Conservation (phyloP, 2,888 invertebrate genomes). For the Erebia epiphron region DNA sequence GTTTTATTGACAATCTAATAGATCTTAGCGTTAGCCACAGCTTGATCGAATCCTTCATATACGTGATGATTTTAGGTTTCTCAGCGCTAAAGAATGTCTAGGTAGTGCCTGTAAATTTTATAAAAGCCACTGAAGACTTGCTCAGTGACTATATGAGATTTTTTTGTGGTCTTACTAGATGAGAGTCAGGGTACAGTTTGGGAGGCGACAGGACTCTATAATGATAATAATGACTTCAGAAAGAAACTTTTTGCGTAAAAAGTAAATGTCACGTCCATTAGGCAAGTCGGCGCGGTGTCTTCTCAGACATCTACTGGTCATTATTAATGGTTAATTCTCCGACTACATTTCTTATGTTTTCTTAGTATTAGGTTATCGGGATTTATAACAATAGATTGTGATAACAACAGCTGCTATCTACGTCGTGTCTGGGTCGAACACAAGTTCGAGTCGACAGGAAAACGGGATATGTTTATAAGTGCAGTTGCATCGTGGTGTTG, state of each 20-base stretch:
- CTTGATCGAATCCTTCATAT: background rate
- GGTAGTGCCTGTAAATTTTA: background rate
- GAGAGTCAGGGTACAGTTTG: background rate
- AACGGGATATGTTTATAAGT: slow-evolving; percentile 56
- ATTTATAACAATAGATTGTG: slow-evolving; percentile 37
- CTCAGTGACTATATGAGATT: background rate
- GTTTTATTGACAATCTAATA: too few species aligned
- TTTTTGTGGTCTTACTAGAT: background rate
- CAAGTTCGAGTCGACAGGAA: slow-evolving; percentile 37
- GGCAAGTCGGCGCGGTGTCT: background rate
- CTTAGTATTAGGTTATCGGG: slow-evolving; percentile 18
- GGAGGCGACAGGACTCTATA: background rate
- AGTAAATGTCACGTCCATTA: background rate
- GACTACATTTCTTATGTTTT: slow-evolving; percentile 6
- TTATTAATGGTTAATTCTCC: background rate
- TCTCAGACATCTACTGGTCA: slow-evolving; percentile 1
- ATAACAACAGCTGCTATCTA: slow-evolving; percentile 38
- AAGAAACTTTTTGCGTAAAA: background rate
- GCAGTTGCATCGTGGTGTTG: slow-evolving; percentile 72
- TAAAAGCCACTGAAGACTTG: background rate
- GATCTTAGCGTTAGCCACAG: background rate
- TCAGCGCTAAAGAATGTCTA: background rate
- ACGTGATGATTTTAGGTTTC: background rate
- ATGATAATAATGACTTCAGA: slow-evolving; percentile 7
- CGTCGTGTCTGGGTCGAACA: slow-evolving; percentile 29